A percentile compares a stretch with the other conserved stretches of the same genome.
These are phyloP conservation scores for Hyperopisus bebe DNA, from an alignment of 2,113 vertebrate genomes.

Conservation along the genomic window DNA sequence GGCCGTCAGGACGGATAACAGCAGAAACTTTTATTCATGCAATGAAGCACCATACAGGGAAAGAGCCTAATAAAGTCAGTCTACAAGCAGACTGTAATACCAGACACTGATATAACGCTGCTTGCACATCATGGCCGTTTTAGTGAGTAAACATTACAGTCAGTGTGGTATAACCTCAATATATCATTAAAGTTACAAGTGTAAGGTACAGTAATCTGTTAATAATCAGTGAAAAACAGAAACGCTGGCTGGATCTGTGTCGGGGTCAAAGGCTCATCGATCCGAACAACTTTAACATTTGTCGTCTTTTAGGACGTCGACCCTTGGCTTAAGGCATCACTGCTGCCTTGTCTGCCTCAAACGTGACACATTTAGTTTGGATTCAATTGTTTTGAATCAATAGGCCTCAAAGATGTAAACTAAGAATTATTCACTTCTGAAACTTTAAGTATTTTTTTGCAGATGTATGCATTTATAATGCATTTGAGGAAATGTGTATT, in stretches of 20 bases:
- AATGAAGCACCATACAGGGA: neutral
- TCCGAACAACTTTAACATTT: slow-evolving; percentile 70
- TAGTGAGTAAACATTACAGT: neutral
- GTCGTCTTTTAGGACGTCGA: slow-evolving; percentile 35
- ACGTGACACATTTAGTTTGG: neutral
- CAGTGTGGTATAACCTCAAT: neutral
- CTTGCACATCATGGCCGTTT: neutral
- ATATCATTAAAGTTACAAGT: neutral
- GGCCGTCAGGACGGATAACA: neutral
- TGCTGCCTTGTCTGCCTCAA: neutral
- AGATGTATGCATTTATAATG: neutral
- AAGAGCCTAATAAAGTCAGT: neutral
- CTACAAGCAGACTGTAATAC: neutral
- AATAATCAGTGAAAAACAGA: neutral
- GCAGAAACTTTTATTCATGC: neutral
- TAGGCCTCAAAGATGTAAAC: neutral
- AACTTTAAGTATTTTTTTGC: neutral
- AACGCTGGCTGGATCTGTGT: neutral
- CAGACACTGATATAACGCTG: neutral
- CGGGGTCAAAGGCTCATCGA: slow-evolving; percentile 62
- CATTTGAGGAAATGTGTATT: neutral
- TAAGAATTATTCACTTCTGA: neutral
- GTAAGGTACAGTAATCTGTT: neutral
- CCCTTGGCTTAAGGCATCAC: neutral
- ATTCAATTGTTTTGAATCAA: neutral